Evolutionary conservation across 2,113 vertebrate genomes (phyloP), one percentile per base, ranked within the genome.

Genomic region (Phasianus colchicus): DNA sequence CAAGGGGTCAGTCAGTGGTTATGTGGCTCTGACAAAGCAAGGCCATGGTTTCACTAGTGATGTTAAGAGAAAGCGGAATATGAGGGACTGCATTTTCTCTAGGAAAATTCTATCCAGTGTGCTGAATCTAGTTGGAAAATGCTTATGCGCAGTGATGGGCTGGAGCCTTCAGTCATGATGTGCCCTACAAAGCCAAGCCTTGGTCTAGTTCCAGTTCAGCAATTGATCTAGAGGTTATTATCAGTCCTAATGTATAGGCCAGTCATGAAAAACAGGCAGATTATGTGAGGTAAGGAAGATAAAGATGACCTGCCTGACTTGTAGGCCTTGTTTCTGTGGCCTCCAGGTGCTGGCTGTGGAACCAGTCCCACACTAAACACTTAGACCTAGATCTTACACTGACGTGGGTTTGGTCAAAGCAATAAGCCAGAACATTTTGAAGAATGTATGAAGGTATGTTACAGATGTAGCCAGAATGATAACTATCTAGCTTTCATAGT

Each of bases 171-270:
- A 45, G 25, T 14, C 18, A 10, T 9, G 21, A 42, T 45, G 45
- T 71, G 58, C 10, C n/a, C 34, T 82, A 54, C 54, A 87, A 67
- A 87, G 27, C 72, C 47, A 81, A 75, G n/a, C 63, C 29, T 11
- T 72, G n/a, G 20, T 42, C 22, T 11, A 16, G 25, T 13, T 52
- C 17, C 7, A 5, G 1, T 71, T 27, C 19, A 30, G 0, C 8
- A 69, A 42, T 11, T 87, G 40, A 11, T 29, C 36, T 81, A 75
- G 24, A 67, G 45, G 14, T 13, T 54, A 21, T 50, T 69, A 36
- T 50, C 52, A 48, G 24, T 27, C 43, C 66, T 55, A 38, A 47
- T 11, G n/a, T 0, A 50, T 63, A 70, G 13, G 47, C 15, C 2
- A 45, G 29, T 60, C 1, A 1, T 63, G 27, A 78, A 84, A 58